phyloP scores from a whole-genome alignment of 2,797 vertebrate genomes.

The Coluber constrictor region DNA sequence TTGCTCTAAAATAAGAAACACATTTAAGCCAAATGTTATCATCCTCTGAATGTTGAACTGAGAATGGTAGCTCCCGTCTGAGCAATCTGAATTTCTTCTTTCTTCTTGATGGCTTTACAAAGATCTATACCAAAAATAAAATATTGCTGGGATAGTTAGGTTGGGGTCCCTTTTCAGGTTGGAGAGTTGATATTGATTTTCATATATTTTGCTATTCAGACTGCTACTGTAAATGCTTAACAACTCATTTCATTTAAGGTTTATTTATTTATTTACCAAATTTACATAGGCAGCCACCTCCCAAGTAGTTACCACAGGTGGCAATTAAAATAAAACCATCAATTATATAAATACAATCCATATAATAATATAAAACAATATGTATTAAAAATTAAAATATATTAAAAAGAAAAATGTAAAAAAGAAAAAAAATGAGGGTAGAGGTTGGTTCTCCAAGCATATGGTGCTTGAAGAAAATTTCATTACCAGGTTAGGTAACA shows the following conservation, averaged over 20 bases:
- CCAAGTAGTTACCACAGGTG: neutral
- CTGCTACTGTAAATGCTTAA: neutral
- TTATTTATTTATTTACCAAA: neutral
- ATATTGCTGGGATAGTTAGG: constrained; percentile 26
- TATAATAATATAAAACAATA: no score
- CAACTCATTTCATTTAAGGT: constrained; percentile 26
- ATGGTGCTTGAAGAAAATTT: no score
- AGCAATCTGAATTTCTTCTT: neutral
- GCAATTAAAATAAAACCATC: neutral
- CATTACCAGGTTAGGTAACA: no score
- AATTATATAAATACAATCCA: no score
- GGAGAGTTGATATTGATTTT: constrained; percentile 32
- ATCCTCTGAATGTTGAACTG: neutral
- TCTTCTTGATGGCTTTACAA: neutral
- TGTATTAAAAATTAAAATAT: no score
- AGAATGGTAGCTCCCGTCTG: neutral
- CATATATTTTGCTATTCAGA: constrained; percentile 46
- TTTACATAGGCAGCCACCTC: neutral
- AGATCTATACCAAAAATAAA: constrained; percentile 5
- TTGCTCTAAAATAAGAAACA: constrained; percentile 25
- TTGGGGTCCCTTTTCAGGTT: constrained; percentile 21
- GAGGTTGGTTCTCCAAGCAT: no score
- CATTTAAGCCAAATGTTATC: neutral
- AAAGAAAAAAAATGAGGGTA: no score
- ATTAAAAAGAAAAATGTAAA: neutral